Evolutionary conservation across 2,888 invertebrate genomes (phyloP), one percentile per base, ranked within the genome.

Genomic region (Exephanes ischioxanthus): DNA sequence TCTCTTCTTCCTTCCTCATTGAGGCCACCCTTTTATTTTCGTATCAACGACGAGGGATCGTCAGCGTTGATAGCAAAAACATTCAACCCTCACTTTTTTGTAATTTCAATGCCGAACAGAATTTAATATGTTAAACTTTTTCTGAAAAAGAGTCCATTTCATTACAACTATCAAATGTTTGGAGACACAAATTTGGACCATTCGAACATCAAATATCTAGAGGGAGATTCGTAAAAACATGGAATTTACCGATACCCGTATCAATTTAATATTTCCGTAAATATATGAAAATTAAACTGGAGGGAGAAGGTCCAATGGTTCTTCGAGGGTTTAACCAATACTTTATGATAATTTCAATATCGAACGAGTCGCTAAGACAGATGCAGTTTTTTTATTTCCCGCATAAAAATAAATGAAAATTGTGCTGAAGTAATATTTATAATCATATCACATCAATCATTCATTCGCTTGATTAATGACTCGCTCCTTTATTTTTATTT

Each of bases 1-100:
- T 84, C 85, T 86, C 77, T 66, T 37, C 55, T 66, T 68, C 37
- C 55, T 48, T 61, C 37, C 66, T 78, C 22, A 45, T 71, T 33
- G 33, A 6, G 2, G 16, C 22, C 63, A 33, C 48, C 33, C 26
- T 51, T 33, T 33, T 9, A 22, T 72, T 66, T 45, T 45, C 53
- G 67, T 37, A 61, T 82, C 75, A 73, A 70, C 73, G 68, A 70
- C 30, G n/a, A 53, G 63, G 41, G 73, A 78, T 68, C 37, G 58
- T 14, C 14, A 14, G 14, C 16, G n/a, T 22, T 16, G 68, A 80
- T 73, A 61, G 7, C 19, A 70, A 76, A 82, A 68, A 77, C 37
- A 4, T 51, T 48, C 6, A 7, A 53, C 0, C 53, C 6, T n/a
- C 11, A n/a, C 5, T 53, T 53, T 53, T 11, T 41, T 4, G 0